Evolutionary conservation across 2,888 invertebrate genomes (phyloP).

Genomic region (Heliconius charithonia): DNA sequence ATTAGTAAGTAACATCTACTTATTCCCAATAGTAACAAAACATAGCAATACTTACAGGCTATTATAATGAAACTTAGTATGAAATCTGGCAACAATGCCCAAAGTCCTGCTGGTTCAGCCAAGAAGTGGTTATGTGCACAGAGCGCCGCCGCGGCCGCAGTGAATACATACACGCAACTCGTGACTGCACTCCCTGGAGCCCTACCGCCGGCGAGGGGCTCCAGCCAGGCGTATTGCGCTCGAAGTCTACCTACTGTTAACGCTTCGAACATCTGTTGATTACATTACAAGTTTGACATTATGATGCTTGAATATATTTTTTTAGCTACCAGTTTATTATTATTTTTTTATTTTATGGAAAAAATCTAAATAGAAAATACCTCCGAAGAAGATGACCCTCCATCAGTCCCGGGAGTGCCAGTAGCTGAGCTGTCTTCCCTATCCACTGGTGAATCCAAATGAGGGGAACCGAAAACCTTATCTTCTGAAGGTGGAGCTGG

Average conservation of each 20-base stretch:
- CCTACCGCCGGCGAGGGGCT: conserved; percentile 88
- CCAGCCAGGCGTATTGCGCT: conserved; percentile 88
- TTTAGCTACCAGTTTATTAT: neutral
- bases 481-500: conserved; percentile 82
- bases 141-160: conserved; percentile 86
- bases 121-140: conserved; percentile 87
- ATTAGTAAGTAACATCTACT: neutral
- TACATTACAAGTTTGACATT: neutral
- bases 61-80: conserved; percentile 85
- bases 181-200: conserved; percentile 91
- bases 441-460: conserved; percentile 82
- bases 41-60: conserved; percentile 81
- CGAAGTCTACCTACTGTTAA: conserved; percentile 90
- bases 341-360: neutral
- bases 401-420: conserved; percentile 84
- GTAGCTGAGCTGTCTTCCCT: conserved; percentile 86
- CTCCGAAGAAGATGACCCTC: conserved; percentile 84
- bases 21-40: neutral
- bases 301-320: too few relatives aligned
- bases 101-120: conserved; percentile 84
- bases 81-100: conserved; percentile 86
- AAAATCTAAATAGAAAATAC: conserved; percentile 57
- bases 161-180: conserved; percentile 88
- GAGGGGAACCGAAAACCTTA: conserved; percentile 74
- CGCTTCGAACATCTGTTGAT: conserved; percentile 81